Evolutionary conservation across 2,113 vertebrate genomes (phyloP).

Genomic region (Proterorhinus semilunaris): DNA sequence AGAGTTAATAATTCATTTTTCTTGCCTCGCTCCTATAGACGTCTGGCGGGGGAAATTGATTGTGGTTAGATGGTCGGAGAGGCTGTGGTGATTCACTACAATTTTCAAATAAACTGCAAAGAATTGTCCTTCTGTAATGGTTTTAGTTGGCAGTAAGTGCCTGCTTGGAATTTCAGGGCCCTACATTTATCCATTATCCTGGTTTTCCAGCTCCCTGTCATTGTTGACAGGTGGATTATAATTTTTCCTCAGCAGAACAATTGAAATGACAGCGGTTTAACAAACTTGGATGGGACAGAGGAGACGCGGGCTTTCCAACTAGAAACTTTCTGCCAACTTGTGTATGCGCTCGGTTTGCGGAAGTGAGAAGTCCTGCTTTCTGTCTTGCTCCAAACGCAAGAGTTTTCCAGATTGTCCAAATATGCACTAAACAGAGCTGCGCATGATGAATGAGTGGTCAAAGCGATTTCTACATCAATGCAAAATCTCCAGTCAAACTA

Average conservation of each 20-base stretch:
- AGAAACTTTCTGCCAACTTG: conserved; percentile 70
- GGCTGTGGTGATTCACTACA: conserved; percentile 54
- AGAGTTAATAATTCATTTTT: conserved; percentile 63
- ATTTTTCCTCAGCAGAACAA: conserved; percentile 73
- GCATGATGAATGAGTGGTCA: conserved; percentile 65
- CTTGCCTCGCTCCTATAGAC: conserved; percentile 45
- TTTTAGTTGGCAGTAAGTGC: conserved; percentile 69
- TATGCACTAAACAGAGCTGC: conserved; percentile 58
- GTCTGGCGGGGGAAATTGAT: conserved; percentile 60
- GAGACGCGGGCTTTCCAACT: conserved; percentile 65
- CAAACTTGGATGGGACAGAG: conserved; percentile 76
- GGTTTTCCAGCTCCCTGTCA: conserved; percentile 73
- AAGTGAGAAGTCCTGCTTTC: conserved; percentile 76
- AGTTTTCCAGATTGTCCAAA: conserved; percentile 73
- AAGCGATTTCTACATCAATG: conserved; percentile 47
- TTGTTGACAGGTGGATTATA: conserved; percentile 77
- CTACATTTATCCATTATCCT: conserved; percentile 67
- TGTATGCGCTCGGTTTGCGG: conserved; percentile 68
- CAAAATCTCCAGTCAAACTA: conserved; percentile 11
- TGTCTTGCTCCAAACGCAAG: conserved; percentile 64
- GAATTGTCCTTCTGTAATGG: conserved; percentile 67
- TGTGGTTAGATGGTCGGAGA: conserved; percentile 57
- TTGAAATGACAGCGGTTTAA: conserved; percentile 76
- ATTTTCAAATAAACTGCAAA: conserved; percentile 69
- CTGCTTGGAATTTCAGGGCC: conserved; percentile 63